These are phyloP conservation scores for Rallus limicola DNA, from an alignment of 2,113 vertebrate genomes.

Conservation along the genomic window DNA sequence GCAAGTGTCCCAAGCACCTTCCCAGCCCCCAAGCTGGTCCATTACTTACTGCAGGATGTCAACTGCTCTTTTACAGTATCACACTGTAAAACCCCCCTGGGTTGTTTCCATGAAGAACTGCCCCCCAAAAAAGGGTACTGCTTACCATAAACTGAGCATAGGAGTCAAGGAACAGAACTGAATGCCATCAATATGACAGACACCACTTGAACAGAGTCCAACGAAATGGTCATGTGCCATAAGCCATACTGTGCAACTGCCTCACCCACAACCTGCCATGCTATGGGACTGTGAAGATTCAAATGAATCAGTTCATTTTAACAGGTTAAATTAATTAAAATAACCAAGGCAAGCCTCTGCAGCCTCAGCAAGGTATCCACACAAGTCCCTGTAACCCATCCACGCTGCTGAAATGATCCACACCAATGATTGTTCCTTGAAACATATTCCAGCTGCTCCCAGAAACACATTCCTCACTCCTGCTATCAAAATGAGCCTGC, in stretches of 20 bases:
- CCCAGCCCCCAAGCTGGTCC: background rate
- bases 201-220: background rate
- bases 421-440: rapidly evolving
- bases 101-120: background rate
- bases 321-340: background rate
- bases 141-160: background rate
- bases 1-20: background rate
- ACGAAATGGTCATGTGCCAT: background rate
- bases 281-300: background rate
- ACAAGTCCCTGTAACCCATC: background rate
- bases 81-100: background rate
- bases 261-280: background rate
- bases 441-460: background rate
- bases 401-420: background rate
- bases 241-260: background rate
- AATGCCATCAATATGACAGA: background rate
- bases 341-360: background rate
- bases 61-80: background rate
- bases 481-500: background rate
- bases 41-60: background rate
- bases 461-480: background rate
- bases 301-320: background rate
- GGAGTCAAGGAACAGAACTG: background rate
- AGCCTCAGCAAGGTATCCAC: background rate
- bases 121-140: background rate